Evolutionary conservation across 1,140 invertebrate genomes (phyloP).

Genomic region (Cheumatopsyche charites): DNA sequence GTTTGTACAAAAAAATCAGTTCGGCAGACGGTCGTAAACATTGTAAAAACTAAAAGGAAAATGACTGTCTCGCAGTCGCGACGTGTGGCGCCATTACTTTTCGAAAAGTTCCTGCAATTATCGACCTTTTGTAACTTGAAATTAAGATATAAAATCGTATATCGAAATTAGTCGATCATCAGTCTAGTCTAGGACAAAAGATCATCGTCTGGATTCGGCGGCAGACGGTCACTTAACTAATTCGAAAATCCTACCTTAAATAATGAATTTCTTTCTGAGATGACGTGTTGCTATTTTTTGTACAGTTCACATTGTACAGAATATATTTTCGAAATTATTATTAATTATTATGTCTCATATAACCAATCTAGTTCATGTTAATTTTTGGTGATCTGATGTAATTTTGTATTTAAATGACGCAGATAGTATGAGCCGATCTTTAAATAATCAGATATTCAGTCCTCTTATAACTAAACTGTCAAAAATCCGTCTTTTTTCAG

Average conservation of each 20-base stretch:
- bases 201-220: background rate
- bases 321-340: too few relatives aligned
- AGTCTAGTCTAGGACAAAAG: constrained; percentile 27
- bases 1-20: too few relatives aligned
- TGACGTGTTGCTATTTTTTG: too few relatives aligned
- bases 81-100: constrained; percentile 11
- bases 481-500: background rate
- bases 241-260: background rate
- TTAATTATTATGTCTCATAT: too few relatives aligned
- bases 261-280: too few relatives aligned
- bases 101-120: background rate
- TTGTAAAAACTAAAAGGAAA: constrained; percentile 15
- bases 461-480: too few relatives aligned
- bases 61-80: background rate
- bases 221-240: background rate
- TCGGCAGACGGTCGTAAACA: constrained; percentile 11
- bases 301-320: too few relatives aligned
- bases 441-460: too few relatives aligned
- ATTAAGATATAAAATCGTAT: background rate
- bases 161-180: background rate
- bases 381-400: too few relatives aligned
- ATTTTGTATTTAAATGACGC: too few relatives aligned
- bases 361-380: too few relatives aligned
- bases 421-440: too few relatives aligned
- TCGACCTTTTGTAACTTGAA: background rate